Base-by-base conservation (phyloP, 23 tunicate genomes). In the Trididemnum miniatum region DNA sequence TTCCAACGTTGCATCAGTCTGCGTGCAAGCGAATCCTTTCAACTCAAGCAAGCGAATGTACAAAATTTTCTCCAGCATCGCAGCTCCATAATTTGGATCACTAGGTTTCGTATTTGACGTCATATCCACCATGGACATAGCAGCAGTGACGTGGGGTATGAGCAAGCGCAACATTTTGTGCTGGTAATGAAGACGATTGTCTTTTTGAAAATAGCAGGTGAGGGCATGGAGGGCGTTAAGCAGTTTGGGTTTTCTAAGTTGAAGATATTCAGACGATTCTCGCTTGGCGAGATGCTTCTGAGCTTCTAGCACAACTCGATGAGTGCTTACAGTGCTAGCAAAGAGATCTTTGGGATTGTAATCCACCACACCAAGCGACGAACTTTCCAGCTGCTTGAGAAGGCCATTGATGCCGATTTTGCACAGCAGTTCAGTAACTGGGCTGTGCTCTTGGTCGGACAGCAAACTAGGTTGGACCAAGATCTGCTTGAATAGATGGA, bases 11-110 rank as follows among this genome's bases (percentile, higher is more conserved):
- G 84, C 73, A 80, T 77, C 82, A 7, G 82, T 28, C 31, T 77
- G 82, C 2, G 82, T 77, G 40, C 82, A 52, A 52, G 82, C 84
- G 28, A 80, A 80, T 34, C 84, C 74, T 64, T 80, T 80, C 3
- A 80, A 24, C 33, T 80, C 84, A 7, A 80, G 59, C 33, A 80
- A 36, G 1, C 76, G 75, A n/a, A 80, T 80, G 30, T 20, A 34
- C 9, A 80, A 31, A 23, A 80, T 65, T 20, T n/a, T 36, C 35
- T 78, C 67, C 35, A 78, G 39, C 79, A 73, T 38, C 30, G 3
- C 2, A 20, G 59, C 57, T 7, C 44, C 76, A 18, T 5, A 7
- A 15, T 20, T 22, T 4, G 69, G 69, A 23, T 62, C 27, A n/a
- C n/a, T n/a, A n/a, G n/a, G n/a, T n/a, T n/a, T n/a, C n/a, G n/a